Evolutionary conservation across 2,113 vertebrate genomes (phyloP).

Genomic region (Eptesicus fuscus): DNA sequence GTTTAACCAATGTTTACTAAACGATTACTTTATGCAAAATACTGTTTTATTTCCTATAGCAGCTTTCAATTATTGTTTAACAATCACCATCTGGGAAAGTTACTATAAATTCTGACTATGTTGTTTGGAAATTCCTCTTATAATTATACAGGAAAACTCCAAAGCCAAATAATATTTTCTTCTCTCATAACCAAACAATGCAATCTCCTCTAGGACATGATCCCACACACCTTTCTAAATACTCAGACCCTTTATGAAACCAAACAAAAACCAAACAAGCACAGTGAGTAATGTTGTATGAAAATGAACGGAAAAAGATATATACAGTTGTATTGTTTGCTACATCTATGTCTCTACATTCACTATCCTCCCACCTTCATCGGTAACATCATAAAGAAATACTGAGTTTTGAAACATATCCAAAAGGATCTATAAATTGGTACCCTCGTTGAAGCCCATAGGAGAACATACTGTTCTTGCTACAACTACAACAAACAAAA

Average conservation of each 20-base stretch:
- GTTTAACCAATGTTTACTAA: background rate
- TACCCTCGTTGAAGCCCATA: background rate
- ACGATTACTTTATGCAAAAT: background rate
- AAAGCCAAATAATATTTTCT: constrained; percentile 31
- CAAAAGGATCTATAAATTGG: constrained; percentile 2
- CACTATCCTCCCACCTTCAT: background rate
- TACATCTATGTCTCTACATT: background rate
- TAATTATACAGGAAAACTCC: constrained; percentile 9
- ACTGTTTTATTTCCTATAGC: background rate
- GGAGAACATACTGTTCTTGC: background rate
- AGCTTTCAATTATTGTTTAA: constrained; percentile 25
- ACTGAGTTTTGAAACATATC: background rate
- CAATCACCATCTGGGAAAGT: constrained; percentile 1
- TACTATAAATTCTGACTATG: background rate
- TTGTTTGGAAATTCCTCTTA: background rate
- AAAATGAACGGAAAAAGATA: constrained; percentile 11
- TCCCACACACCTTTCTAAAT: constrained; percentile 6
- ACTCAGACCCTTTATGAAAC: constrained; percentile 24
- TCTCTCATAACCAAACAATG: background rate
- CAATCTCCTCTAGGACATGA: background rate
- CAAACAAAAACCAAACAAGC: background rate
- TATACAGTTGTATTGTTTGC: background rate
- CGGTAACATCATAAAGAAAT: background rate
- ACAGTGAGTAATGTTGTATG: background rate
- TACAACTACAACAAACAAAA: background rate